phyloP scores from a whole-genome alignment of 2,797 vertebrate genomes.

The Lepilemur septentrionalis region DNA sequence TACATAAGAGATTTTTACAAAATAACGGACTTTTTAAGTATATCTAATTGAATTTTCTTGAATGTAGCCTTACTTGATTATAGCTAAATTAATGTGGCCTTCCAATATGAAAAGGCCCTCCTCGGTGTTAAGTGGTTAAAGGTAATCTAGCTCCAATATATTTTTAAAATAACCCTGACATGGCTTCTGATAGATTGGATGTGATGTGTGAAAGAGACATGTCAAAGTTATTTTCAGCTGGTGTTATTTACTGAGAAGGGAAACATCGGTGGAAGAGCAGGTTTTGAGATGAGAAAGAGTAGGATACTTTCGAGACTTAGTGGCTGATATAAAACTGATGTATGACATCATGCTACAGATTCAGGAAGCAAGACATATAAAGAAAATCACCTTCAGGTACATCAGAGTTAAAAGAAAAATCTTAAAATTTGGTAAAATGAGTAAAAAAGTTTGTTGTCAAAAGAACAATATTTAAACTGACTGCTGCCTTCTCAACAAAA shows the following conservation, averaged over 20 bases:
- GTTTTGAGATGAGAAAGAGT: background rate
- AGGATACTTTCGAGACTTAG: background rate
- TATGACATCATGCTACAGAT: background rate
- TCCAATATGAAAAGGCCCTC: too few species aligned
- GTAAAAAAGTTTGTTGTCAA: background rate
- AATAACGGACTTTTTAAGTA: too few species aligned
- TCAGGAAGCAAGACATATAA: background rate
- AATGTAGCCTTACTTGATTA: too few species aligned
- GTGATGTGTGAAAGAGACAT: too few species aligned
- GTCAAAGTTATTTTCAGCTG: background rate
- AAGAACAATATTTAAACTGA: background rate
- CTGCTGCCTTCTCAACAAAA: background rate
- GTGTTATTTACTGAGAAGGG: background rate
- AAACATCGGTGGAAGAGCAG: background rate
- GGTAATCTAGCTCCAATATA: background rate
- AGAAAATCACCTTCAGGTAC: background rate
- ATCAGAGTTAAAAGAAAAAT: background rate
- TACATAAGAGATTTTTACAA: too few species aligned
- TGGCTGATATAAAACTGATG: background rate
- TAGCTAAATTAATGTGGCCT: too few species aligned
- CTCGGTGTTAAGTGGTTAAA: background rate
- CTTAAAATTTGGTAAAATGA: background rate
- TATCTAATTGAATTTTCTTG: too few species aligned
- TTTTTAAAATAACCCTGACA: background rate
- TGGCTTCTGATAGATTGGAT: background rate